These are phyloP conservation scores for Glossophaga mutica DNA, from an alignment of 2,797 vertebrate species.

Conservation along the genomic window DNA sequence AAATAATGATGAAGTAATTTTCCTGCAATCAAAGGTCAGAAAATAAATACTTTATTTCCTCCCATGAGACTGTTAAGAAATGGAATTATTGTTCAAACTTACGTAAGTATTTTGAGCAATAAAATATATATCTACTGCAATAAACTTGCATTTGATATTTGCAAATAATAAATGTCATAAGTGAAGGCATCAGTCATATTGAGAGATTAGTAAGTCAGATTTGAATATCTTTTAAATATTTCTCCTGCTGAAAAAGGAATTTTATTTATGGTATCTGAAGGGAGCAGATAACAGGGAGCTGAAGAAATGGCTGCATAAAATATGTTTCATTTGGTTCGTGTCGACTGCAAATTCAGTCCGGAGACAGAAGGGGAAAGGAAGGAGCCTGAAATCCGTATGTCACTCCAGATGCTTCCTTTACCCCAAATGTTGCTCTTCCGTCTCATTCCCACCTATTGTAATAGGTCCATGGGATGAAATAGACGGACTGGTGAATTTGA, in stretches of 20 bases:
- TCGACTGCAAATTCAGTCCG: not conserved
- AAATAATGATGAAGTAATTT: not conserved
- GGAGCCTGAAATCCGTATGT: not conserved
- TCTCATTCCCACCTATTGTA: not conserved
- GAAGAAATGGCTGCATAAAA: not conserved
- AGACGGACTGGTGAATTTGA: not conserved
- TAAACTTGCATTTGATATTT: conserved; percentile 13
- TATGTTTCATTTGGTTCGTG: not conserved
- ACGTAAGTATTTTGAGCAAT: conserved; percentile 8
- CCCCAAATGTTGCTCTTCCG: not conserved
- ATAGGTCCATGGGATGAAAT: not conserved
- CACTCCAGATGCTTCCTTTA: not conserved
- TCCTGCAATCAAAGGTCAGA: not conserved
- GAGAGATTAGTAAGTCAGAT: not conserved
- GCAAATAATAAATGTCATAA: not conserved
- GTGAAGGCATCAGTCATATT: not conserved
- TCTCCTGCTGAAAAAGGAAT: conserved; percentile 2
- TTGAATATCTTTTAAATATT: not conserved
- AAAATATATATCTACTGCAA: not conserved
- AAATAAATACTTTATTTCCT: not conserved
- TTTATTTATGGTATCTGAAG: not conserved
- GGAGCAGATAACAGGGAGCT: not conserved
- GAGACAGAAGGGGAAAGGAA: not conserved
- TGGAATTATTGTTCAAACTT: not conserved
- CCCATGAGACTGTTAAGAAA: not conserved